Evolutionary conservation across 35 echinoderm and acorn worm species (phyloP).

Genomic region (Hemicentrotus pulcherrimus): DNA sequence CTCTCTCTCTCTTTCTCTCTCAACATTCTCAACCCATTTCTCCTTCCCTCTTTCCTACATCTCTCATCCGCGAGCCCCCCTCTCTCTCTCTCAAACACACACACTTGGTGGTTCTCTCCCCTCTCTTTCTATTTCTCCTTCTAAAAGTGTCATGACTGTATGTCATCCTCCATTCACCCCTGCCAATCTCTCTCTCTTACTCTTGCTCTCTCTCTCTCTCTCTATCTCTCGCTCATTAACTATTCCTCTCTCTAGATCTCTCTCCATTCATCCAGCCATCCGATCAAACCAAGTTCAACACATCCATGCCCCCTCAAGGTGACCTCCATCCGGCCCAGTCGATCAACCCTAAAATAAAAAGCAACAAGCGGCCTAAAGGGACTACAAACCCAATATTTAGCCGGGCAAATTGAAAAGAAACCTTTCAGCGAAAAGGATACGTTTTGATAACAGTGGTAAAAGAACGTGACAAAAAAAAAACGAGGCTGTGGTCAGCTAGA

Average conservation of each 20-base stretch:
- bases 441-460: background rate
- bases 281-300: background rate
- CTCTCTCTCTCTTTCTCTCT: background rate
- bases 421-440: background rate
- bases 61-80: too few species aligned
- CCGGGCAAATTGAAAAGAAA: background rate
- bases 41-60: too few species aligned
- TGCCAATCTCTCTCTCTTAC: background rate
- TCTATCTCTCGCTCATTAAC: too few species aligned
- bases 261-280: too few species aligned
- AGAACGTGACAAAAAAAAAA: background rate
- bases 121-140: too few species aligned
- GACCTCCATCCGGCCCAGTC: background rate
- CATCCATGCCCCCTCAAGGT: background rate
- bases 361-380: background rate
- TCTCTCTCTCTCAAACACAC: too few species aligned
- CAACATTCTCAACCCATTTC: background rate
- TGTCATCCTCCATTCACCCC: too few species aligned
- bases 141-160: too few species aligned
- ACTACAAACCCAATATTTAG: conserved; percentile 12
- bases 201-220: too few species aligned
- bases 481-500: background rate
- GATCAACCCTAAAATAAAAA: background rate
- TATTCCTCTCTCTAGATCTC: too few species aligned
- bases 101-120: too few species aligned